phyloP scores from a whole-genome alignment of 2,113 vertebrate genomes.

The Mustelus asterias region DNA sequence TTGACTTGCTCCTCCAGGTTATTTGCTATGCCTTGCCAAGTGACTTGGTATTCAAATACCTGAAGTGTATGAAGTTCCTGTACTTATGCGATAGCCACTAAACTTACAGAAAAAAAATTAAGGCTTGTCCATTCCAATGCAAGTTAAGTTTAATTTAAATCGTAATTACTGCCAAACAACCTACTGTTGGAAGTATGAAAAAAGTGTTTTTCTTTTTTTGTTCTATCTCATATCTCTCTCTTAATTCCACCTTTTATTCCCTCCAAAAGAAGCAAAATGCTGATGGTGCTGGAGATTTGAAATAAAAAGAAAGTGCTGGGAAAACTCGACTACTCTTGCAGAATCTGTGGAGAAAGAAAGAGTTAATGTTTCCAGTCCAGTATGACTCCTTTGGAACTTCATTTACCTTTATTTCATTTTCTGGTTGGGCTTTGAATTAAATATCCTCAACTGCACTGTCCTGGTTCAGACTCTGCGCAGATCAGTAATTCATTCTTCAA shows the following conservation, averaged over 20 bases:
- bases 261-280: too few relatives aligned
- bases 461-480: not conserved
- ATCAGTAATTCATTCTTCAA: not conserved
- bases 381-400: too few relatives aligned
- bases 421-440: not conserved
- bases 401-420: not conserved
- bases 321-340: too few relatives aligned
- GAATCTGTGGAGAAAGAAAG: too few relatives aligned
- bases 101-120: not conserved
- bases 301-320: too few relatives aligned
- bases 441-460: not conserved
- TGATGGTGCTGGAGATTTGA: too few relatives aligned
- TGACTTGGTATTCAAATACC: not conserved
- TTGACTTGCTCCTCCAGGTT: not conserved
- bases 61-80: not conserved
- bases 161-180: too few relatives aligned
- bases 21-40: not conserved
- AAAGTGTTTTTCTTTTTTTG: not conserved
- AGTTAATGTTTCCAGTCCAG: too few relatives aligned
- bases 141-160: too few relatives aligned
- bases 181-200: not conserved
- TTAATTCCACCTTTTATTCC: not conserved
- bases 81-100: not conserved
- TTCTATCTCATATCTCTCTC: not conserved
- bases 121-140: not conserved